A percentile compares a stretch with the other conserved stretches of the same genome.
These are phyloP conservation scores for Carassius gibelio DNA, from an alignment of 2,113 vertebrate species.

Conservation along the genomic window DNA sequence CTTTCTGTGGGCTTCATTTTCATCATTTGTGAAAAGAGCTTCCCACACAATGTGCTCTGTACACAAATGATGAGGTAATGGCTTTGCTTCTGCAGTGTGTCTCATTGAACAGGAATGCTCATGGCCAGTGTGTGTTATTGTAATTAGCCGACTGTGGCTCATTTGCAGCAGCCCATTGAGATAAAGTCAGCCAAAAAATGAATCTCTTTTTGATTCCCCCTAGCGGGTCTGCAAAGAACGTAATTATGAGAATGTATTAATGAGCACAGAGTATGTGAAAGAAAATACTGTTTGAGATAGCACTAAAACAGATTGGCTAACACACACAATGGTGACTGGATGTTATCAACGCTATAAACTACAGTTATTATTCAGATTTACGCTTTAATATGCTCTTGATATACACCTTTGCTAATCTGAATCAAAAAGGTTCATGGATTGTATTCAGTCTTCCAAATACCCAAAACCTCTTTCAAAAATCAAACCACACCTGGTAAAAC, in stretches of 20 bases:
- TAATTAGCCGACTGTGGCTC: conserved; percentile 34
- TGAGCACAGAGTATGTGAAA: conserved; percentile 9
- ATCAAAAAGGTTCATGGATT: neutral
- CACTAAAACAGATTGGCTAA: conserved; percentile 9
- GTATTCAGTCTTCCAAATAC: neutral
- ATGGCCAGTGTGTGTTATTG: conserved; percentile 29
- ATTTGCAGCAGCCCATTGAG: conserved; percentile 39
- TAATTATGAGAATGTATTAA: conserved; percentile 39
- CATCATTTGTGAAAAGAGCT: conserved; percentile 17
- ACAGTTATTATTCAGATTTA: neutral
- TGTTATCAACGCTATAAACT: conserved; percentile 10
- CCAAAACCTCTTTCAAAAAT: neutral
- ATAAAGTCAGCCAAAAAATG: conserved; percentile 29
- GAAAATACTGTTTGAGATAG: conserved; percentile 22
- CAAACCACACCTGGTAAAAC: neutral
- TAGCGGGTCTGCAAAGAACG: conserved; percentile 18
- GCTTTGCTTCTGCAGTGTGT: conserved; percentile 13
- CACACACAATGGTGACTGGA: neutral
- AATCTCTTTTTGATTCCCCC: conserved; percentile 37
- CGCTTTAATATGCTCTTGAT: neutral
- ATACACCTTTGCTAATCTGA: neutral
- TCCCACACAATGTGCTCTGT: conserved; percentile 24
- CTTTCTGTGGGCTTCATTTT: conserved; percentile 19
- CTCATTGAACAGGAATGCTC: neutral
- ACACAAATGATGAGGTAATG: conserved; percentile 36